A percentile compares a stretch with the other conserved stretches of the same genome.
These are phyloP conservation scores for Irena cyanogastra DNA, from an alignment of 2,113 vertebrate genomes.

Conservation along the genomic window DNA sequence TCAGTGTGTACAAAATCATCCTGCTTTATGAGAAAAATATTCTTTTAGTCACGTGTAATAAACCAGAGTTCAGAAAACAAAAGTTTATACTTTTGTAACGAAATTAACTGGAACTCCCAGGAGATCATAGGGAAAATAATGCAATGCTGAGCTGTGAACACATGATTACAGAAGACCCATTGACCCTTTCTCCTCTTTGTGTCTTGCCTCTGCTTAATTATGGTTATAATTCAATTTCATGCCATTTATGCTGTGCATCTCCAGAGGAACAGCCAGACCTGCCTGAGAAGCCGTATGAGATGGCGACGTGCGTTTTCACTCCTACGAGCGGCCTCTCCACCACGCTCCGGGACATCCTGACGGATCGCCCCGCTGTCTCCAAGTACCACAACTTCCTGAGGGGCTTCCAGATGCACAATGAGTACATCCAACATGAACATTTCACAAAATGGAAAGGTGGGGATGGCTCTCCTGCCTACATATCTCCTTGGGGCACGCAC, in stretches of 20 bases:
- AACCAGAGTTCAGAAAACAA: not conserved
- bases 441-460: conserved; percentile 77
- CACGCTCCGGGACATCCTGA: conserved; percentile 67
- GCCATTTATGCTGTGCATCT: not conserved
- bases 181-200: not conserved
- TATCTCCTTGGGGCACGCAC: rapidly evolving
- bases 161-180: rapidly evolving
- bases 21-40: not conserved
- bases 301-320: conserved; percentile 69
- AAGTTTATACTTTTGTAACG: not conserved
- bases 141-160: not conserved
- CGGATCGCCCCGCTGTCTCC: conserved; percentile 66
- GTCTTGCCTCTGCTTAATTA: not conserved
- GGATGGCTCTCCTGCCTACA: rapidly evolving
- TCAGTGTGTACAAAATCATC: not conserved
- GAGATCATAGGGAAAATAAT: not conserved
- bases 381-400: conserved; percentile 76
- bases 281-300: conserved; percentile 65
- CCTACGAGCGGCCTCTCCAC: conserved; percentile 62
- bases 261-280: conserved; percentile 70
- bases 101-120: not conserved
- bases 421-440: conserved; percentile 64
- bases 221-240: not conserved
- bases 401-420: conserved; percentile 73
- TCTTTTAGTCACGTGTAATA: not conserved